Conservation (phyloP, 2,797 vertebrate genomes). For the Labroides dimidiatus region DNA sequence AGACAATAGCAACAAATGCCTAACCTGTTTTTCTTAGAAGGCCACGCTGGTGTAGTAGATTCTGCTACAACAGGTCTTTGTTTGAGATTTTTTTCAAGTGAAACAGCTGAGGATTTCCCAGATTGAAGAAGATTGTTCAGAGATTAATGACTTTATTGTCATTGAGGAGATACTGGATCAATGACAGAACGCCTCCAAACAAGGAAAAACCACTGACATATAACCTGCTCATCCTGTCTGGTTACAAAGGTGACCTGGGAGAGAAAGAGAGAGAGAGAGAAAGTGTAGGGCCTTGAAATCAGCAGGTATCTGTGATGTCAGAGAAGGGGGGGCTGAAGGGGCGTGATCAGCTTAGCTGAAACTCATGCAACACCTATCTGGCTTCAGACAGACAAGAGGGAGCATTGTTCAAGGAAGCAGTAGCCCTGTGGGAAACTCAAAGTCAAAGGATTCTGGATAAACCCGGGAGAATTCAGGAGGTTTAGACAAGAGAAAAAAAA, state of each 20-base stretch:
- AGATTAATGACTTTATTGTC: too few relatives aligned
- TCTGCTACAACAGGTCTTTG: conserved; percentile 27
- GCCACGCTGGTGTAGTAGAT: conserved; percentile 31
- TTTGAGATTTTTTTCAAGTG: conserved; percentile 39
- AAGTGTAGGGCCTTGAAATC: conserved; percentile 38
- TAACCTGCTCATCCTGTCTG: conserved; percentile 77
- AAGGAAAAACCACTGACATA: conserved; percentile 14
- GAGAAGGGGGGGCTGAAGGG: conserved; percentile 77
- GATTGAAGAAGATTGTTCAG: conserved; percentile 2
- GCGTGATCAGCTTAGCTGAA: conserved; percentile 76
- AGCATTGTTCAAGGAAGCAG: conserved; percentile 83
- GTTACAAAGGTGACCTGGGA: conserved; percentile 34
- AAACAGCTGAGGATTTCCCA: conserved; percentile 29
- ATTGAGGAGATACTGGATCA: conserved; percentile 28
- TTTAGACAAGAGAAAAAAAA: conserved; percentile 54
- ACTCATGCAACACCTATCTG: conserved; percentile 88
- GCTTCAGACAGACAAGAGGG: conserved; percentile 81
- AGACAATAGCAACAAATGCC: conserved; percentile 74
- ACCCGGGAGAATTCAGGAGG: conserved; percentile 51
- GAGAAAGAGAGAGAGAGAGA: conserved; percentile 5
- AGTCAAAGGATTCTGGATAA: conserved; percentile 71
- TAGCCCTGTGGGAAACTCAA: conserved; percentile 82
- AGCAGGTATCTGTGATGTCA: conserved; percentile 85
- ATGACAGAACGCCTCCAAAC: conserved; percentile 46
- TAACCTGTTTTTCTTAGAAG: conserved; percentile 64